Evolutionary conservation across 1,140 invertebrate species (phyloP), one percentile per base, ranked within the genome.

Genomic region (Nasonia vitripennis): DNA sequence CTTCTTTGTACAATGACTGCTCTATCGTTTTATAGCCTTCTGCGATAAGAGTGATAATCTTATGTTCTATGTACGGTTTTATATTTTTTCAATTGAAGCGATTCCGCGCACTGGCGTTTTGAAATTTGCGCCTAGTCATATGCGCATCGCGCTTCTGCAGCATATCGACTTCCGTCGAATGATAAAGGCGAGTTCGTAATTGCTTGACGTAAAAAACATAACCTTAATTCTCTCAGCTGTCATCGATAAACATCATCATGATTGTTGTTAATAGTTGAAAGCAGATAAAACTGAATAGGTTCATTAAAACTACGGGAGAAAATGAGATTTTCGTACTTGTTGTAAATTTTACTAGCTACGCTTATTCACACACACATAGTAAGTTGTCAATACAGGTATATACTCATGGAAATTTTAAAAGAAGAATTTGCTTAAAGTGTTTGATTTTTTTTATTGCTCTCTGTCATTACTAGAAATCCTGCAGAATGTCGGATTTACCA

Each of bases 401-500:
- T 17, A 70, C n/a, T 12, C 27, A 31, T 62, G 20, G 3, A n/a
- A 62, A 62, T 62, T 62, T 20, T 1, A 62, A 62, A 20, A 20
- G 20, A 17, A n/a, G 17, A 62, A 20, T 62, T 62, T 62, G 4
- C 55, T 62, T 62, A 7, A 10, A 45, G 3, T 74, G 2, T 23
- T 74, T 45, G 73, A 78, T 31, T 17, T 45, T 27, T 34, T 78
- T 84, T 67, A 62, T 23, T 45, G 17, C 27, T 37, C 27, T 37
- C 68, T 87, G 34, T 34, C 68, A 81, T 87, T 45, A 41, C 86
- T 83, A 87, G n/a, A 84, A 71, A 74, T 71, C 74, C 12, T 31
- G 20, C 81, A 89, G 75, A 80, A 93, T 93, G 93, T 92, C 95
- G 75, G 96, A 96, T 87, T 95, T 97, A 91, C 96, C 97, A 83